These are phyloP conservation scores for Phrynocephalus forsythii DNA, from an alignment of 2,797 vertebrate species.

Conservation along the genomic window DNA sequence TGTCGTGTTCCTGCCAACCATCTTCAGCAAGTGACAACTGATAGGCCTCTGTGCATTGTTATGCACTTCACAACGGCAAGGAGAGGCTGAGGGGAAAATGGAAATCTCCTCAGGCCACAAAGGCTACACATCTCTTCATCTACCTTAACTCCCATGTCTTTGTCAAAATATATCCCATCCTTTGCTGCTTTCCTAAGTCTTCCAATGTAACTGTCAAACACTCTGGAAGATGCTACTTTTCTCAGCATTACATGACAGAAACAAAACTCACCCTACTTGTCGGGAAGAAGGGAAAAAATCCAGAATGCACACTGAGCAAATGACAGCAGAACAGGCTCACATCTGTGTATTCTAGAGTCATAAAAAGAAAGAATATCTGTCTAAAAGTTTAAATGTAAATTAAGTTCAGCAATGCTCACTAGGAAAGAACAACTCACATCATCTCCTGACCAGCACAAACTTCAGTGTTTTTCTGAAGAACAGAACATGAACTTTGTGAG, in stretches of 20 bases:
- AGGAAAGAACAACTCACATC: constrained; percentile 51
- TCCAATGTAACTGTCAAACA: constrained; percentile 53
- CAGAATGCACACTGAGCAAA: constrained; percentile 34
- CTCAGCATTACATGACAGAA: constrained; percentile 47
- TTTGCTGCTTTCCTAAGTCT: constrained; percentile 24
- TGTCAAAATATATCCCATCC: constrained; percentile 25
- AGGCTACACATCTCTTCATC: constrained; percentile 6
- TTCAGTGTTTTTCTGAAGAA: constrained; percentile 15
- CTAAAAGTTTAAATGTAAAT: constrained; percentile 45
- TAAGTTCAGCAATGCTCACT: constrained; percentile 48
- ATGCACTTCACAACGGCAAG: neutral
- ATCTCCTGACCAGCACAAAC: constrained; percentile 18
- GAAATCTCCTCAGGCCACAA: constrained; percentile 37
- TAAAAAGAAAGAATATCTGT: neutral
- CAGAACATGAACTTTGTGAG: constrained; percentile 24
- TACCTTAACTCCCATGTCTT: constrained; percentile 46
- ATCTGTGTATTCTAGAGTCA: constrained; percentile 7
- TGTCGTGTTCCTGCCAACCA: neutral
- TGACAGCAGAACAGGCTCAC: constrained; percentile 47
- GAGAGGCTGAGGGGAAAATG: neutral
- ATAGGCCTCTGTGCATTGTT: neutral
- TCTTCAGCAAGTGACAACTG: constrained; percentile 1
- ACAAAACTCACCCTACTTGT: constrained; percentile 54
- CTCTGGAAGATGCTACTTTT: constrained; percentile 38
- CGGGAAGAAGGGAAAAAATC: constrained; percentile 43